Percentiles rank a stretch among this genome's conserved stretches.
Evolutionary conservation across 1,140 invertebrate species (phyloP).

Genomic region (Drosophila guanche): DNA sequence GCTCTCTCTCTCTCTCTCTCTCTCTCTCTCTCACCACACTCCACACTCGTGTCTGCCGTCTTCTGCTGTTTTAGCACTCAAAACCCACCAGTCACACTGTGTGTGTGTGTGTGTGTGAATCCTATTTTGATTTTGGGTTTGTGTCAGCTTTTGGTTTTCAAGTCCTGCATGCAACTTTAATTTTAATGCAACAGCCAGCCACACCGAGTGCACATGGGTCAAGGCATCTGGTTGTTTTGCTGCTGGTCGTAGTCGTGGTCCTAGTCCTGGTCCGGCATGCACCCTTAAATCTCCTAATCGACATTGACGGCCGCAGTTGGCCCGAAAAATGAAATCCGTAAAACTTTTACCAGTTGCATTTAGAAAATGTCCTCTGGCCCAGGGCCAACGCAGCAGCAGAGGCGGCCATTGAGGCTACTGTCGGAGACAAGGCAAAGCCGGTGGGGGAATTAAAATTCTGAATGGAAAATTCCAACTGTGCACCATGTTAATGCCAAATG

Average conservation of each 20-base stretch:
- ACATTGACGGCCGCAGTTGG: slow-evolving; percentile 72
- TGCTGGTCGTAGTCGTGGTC: background rate
- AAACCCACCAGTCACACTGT: background rate
- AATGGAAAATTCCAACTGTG: slow-evolving; percentile 68
- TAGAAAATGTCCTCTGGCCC: slow-evolving; percentile 49
- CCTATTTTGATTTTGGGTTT: slow-evolving; percentile 61
- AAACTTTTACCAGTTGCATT: slow-evolving; percentile 76
- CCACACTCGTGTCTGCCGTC: too few relatives aligned
- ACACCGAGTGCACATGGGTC: too few relatives aligned
- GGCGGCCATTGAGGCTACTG: background rate
- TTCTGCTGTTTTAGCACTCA: too few relatives aligned
- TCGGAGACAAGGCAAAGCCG: background rate
- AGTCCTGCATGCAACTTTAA: slow-evolving; percentile 37
- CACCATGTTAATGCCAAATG: slow-evolving; percentile 68
- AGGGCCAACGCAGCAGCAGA: slow-evolving; percentile 25
- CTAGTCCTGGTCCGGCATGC: slow-evolving; percentile 25
- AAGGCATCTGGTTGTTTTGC: background rate
- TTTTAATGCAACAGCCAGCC: slow-evolving; percentile 34
- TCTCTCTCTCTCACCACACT: too few relatives aligned
- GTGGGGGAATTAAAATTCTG: slow-evolving; percentile 41
- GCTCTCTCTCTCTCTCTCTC: slow-evolving; percentile 48
- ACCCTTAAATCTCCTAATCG: slow-evolving; percentile 77
- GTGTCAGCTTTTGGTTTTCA: slow-evolving; percentile 24
- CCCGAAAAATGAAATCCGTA: slow-evolving; percentile 65
- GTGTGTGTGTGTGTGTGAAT: slow-evolving; percentile 13